phyloP scores from a whole-genome alignment of 1,140 invertebrate genomes.

The Drosophila navojoa region DNA sequence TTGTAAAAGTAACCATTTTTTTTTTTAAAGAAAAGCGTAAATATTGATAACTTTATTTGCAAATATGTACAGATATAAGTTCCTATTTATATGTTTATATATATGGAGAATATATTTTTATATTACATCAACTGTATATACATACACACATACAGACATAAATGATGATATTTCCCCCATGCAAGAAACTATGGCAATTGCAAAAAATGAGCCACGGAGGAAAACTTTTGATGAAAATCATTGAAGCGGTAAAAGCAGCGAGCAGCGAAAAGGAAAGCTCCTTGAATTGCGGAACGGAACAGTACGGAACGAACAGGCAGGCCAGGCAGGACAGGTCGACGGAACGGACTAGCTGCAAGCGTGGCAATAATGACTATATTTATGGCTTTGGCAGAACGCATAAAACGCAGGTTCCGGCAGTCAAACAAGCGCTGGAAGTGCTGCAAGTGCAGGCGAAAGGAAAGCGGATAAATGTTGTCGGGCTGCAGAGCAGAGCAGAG shows the following conservation, averaged over 20 bases:
- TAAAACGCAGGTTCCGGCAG: slow-evolving; percentile 48
- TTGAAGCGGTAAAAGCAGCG: slow-evolving; percentile 23
- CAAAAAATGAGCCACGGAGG: slow-evolving; percentile 19
- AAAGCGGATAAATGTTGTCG: slow-evolving; percentile 42
- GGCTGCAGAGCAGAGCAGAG: slow-evolving; percentile 44
- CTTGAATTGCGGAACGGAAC: slow-evolving; percentile 8
- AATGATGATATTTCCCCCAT: background rate
- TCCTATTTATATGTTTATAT: background rate
- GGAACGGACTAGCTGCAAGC: slow-evolving; percentile 22
- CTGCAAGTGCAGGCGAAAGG: slow-evolving; percentile 18
- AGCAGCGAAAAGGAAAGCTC: slow-evolving; percentile 18
- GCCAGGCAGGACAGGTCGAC: background rate
- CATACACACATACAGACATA: background rate
- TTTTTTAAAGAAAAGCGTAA: too few species aligned
- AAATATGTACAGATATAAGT: too few species aligned
- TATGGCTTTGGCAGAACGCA: slow-evolving; percentile 71
- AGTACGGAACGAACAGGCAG: background rate
- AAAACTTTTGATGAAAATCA: slow-evolving; percentile 26
- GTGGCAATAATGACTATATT: slow-evolving; percentile 69
- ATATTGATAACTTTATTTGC: too few species aligned
- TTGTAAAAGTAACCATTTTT: too few species aligned
- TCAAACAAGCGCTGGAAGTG: slow-evolving; percentile 34
- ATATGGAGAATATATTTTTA: background rate
- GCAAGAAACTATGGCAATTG: slow-evolving; percentile 10
- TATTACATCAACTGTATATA: background rate